Percentiles rank a stretch among this genome's conserved stretches.
Conservation (phyloP, 2,797 vertebrate genomes). For the Gymnoscopelus microlampas region DNA sequence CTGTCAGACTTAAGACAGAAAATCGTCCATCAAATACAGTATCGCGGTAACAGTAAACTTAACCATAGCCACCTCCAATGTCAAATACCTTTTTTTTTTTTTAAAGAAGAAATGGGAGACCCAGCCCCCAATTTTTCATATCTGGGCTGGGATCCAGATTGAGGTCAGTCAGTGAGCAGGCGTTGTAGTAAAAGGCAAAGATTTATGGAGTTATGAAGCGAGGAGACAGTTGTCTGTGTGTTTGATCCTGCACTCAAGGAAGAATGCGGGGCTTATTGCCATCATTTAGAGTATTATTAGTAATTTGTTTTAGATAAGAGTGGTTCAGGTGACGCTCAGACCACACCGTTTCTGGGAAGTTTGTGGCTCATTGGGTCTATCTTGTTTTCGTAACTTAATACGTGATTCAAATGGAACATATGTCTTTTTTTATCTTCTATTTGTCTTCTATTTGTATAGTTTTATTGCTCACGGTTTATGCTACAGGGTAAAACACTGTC, state of each 20-base stretch:
- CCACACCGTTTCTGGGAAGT: background rate
- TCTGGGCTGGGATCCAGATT: slow-evolving; percentile 56
- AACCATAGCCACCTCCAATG: slow-evolving; percentile 60
- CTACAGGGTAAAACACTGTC: slow-evolving; percentile 13
- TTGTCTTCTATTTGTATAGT: slow-evolving; percentile 1
- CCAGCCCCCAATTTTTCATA: slow-evolving; percentile 43
- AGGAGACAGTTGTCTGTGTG: slow-evolving; percentile 16
- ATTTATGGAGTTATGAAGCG: slow-evolving; percentile 27
- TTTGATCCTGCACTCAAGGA: slow-evolving; percentile 26
- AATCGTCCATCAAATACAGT: slow-evolving; percentile 71
- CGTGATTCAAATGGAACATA: slow-evolving; percentile 4
- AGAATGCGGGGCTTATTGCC: slow-evolving; percentile 9
- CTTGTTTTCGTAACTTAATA: slow-evolving; percentile 13
- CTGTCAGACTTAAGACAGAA: slow-evolving; percentile 68
- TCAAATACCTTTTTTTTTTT: slow-evolving; percentile 35
- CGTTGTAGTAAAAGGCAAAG: slow-evolving; percentile 19
- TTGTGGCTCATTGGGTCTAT: slow-evolving; percentile 13
- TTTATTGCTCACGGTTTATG: slow-evolving; percentile 22
- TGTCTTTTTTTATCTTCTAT: background rate
- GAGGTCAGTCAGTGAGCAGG: slow-evolving; percentile 46
- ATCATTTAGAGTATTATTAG: slow-evolving; percentile 20
- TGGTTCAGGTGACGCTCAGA: background rate
- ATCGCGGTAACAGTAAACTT: slow-evolving; percentile 64
- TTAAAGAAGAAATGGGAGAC: slow-evolving; percentile 33
- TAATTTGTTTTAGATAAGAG: slow-evolving; percentile 23